phyloP scores from a whole-genome alignment of 2,888 invertebrate genomes.

The Eupsilia transversa region DNA sequence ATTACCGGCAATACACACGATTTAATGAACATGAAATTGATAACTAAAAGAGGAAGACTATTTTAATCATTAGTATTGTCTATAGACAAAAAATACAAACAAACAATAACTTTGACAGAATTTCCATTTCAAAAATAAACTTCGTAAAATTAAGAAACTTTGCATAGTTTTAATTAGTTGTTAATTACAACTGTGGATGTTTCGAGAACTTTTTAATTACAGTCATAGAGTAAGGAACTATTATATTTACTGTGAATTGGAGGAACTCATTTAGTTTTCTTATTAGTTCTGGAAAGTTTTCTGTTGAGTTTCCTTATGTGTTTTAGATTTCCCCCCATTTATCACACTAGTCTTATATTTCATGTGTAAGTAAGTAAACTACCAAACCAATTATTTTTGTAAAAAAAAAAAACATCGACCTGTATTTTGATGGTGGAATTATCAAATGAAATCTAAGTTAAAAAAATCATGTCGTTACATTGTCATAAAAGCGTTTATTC shows the following conservation, averaged over 20 bases:
- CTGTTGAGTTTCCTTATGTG: background rate
- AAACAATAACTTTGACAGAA: slow-evolving; percentile 22
- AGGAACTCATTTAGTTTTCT: background rate
- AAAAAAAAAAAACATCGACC: background rate
- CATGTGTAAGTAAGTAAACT: background rate
- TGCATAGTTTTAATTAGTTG: slow-evolving; percentile 60
- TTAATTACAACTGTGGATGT: slow-evolving; percentile 57
- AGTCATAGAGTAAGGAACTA: slow-evolving; percentile 19
- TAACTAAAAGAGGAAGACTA: background rate
- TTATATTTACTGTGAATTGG: slow-evolving; percentile 29
- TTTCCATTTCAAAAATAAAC: slow-evolving; percentile 24
- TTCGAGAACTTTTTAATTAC: slow-evolving; percentile 62
- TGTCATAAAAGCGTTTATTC: no score
- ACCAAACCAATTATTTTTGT: background rate
- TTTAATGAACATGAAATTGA: background rate
- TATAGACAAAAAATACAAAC: background rate
- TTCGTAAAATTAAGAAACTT: slow-evolving; percentile 36
- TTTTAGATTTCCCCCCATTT: background rate
- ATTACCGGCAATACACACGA: background rate
- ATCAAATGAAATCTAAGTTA: no score
- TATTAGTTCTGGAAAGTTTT: slow-evolving; percentile 1
- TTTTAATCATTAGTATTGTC: background rate
- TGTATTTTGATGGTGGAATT: no score
- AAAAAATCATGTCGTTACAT: no score
- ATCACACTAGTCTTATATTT: background rate